Base-by-base conservation (phyloP, 2,888 invertebrate species). In the Epistrophella euchroma region DNA sequence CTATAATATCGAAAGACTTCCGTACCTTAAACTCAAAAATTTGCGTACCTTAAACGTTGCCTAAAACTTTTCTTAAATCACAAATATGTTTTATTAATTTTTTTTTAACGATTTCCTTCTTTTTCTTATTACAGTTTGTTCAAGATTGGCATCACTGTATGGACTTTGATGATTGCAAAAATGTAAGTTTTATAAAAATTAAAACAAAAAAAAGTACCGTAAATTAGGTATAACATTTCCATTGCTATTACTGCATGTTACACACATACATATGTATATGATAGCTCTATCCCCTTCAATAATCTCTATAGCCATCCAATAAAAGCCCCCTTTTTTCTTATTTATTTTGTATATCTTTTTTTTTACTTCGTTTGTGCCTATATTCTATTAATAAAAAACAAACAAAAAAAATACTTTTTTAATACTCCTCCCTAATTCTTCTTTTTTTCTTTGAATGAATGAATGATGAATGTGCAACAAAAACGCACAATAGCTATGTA, bases 71-170 rank as follows among this genome's bases (percentile, higher is more conserved):
- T 52, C 37, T 37, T 13, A 37, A 37, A 37, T 4, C 4, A 7
- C 10, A 3, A 22, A 22, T n/a, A n/a, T n/a, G n/a, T 22, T 47
- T 47, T 19, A 47, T 1, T 9, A 47, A 19, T 3, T n/a, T 4
- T 13, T 15, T 43, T 43, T n/a, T 43, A 43, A 43, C 15, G 2
- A 43, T 47, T 76, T 45, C 22, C 64, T 45, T 13, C 9, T 32
- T 25, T 66, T 73, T 58, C 50, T 89, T 7, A 6, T 85, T 91
- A 17, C 91, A 92, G 92, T 92, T 91, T 86, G 90, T 91, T 72
- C 90, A 91, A 89, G 91, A 92, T 90, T 92, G 92, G 92, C 92
- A 92, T 90, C 91, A 91, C 87, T 92, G 92, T 88, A 92, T 91
- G 92, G 91, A 91, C 88, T 92, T 91, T 87, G 91, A 90, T 86